Percentiles rank a stretch among this genome's conserved stretches.
phyloP scores from a whole-genome alignment of 2,888 invertebrate genomes.

The Pammene aurita region DNA sequence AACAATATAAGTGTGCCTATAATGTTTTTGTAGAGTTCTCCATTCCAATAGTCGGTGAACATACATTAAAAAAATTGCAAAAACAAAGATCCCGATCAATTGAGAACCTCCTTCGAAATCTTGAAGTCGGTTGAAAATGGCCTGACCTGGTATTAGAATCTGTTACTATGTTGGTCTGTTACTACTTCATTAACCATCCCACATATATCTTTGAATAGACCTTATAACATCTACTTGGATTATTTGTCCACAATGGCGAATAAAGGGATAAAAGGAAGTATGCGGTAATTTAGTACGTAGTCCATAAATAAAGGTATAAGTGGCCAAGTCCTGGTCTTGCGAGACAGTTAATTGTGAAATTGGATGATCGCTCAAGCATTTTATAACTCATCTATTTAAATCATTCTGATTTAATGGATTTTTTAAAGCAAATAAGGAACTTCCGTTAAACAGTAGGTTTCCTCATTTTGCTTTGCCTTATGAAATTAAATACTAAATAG shows the following conservation, averaged over 20 bases:
- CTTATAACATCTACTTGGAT: not conserved
- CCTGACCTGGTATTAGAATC: no score
- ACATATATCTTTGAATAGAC: not conserved
- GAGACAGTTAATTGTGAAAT: constrained; percentile 20
- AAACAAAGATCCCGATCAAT: no score
- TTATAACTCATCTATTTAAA: not conserved
- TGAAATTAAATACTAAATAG: no score
- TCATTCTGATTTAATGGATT: not conserved
- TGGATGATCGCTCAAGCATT: constrained; percentile 14
- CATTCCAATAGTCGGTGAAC: no score
- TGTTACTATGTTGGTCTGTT: not conserved
- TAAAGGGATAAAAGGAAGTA: constrained; percentile 13
- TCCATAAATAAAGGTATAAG: constrained; percentile 11
- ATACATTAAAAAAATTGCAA: no score
- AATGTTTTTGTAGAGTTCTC: no score
- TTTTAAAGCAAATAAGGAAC: no score
- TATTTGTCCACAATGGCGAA: not conserved
- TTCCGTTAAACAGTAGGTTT: no score
- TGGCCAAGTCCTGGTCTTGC: constrained; percentile 14
- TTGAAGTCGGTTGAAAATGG: no score
- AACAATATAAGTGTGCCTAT: no score
- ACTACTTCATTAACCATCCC: not conserved
- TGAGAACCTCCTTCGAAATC: no score
- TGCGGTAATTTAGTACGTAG: constrained; percentile 10
- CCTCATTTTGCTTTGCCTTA: no score